Base-by-base conservation (phyloP, 92 coral and sea anemone genomes). In the Epizoanthus fatuus region DNA sequence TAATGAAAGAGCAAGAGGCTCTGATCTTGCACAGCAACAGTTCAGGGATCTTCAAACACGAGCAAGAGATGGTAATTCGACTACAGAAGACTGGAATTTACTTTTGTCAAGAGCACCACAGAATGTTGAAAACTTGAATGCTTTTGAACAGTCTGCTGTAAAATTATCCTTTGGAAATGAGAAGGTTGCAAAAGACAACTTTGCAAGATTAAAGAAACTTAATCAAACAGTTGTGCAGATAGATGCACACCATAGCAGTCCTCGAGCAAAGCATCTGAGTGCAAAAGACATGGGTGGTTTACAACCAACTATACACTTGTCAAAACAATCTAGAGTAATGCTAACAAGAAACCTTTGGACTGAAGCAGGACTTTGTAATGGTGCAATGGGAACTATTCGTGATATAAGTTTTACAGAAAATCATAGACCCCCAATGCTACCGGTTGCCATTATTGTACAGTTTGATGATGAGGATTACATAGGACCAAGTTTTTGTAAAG, bases 11-110 rank as follows among this genome's bases (percentile, higher is more conserved):
- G 86, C 79, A 29, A 64, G 39, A 66, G 77, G 57, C 14, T 4
- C 72, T 1, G 55, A 66, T 44, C 38, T 20, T 49, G 5, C 38
- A 35, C 53, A 81, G 63, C 69, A 74, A 42, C 77, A 19, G 14
- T 85, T 85, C 63, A 85, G 84, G 59, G 52, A 75, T 40, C 76
- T 75, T 54, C 89, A 75, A 38, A 64, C 37, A 54, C 12, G 90
- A 38, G 76, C 81, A 75, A 80, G 95, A 81, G 86, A 86, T 92
- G 95, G 95, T 4, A 73, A 79, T 84, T 91, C 92, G 45, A 88
- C 72, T 53, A 39, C 68, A 17, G 79, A 92, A 11, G 91, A 92
- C 90, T 89, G 90, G 93, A 84, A 89, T 57, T 75, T 86, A 67
- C 80, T 85, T 49, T 58, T 86, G 29, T 53, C 93, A 12, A 85